Evolutionary conservation across 2,113 vertebrate species (phyloP).

Genomic region (Thinocorus orbignyianus): DNA sequence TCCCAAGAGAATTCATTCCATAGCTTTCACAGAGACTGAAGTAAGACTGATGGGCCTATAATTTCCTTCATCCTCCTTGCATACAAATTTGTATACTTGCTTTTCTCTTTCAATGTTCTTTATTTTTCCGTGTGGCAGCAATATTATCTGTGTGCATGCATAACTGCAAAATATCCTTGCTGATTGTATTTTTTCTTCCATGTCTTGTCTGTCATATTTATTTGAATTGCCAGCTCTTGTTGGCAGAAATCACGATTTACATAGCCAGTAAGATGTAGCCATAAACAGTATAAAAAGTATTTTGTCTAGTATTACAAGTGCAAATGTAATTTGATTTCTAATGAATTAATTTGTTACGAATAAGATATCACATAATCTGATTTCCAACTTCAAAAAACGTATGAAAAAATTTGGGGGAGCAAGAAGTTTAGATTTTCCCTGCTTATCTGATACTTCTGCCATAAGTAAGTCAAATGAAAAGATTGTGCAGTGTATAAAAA

Average conservation of each 20-base stretch:
- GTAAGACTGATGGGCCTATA: background rate
- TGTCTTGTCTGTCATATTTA: background rate
- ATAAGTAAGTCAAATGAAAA: background rate
- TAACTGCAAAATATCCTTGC: background rate
- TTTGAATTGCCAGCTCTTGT: background rate
- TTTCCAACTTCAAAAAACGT: background rate
- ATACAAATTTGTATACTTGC: background rate
- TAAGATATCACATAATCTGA: background rate
- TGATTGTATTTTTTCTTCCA: background rate
- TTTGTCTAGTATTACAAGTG: background rate
- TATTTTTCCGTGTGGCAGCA: background rate
- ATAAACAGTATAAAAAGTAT: background rate
- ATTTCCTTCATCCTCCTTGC: background rate
- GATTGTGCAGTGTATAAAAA: background rate
- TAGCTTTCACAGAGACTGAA: background rate
- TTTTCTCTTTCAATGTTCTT: background rate
- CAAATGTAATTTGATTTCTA: background rate
- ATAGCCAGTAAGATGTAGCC: background rate
- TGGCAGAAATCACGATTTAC: background rate
- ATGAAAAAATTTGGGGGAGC: accelerated
- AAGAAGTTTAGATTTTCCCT: background rate
- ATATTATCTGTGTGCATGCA: background rate
- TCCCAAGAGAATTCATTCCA: background rate
- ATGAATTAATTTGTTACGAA: background rate
- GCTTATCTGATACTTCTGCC: background rate